Conservation (phyloP, 1,140 invertebrate species). For the Zaprionus ghesquierei region DNA sequence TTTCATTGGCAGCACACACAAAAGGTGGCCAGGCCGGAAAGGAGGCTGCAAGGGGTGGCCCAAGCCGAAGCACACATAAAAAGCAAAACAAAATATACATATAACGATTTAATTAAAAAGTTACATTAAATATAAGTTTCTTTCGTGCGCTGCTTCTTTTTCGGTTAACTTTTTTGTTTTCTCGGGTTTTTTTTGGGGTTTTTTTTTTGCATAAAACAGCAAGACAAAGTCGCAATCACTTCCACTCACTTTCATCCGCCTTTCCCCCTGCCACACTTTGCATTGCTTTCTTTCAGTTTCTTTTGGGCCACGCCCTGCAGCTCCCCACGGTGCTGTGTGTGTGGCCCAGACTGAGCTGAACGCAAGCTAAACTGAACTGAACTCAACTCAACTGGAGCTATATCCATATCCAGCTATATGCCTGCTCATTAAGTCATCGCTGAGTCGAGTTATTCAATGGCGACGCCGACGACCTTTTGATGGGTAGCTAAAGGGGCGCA, state of each 20-base stretch:
- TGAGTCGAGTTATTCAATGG: slow-evolving; percentile 74
- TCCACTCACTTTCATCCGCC: neutral
- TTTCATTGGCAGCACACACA: slow-evolving; percentile 35
- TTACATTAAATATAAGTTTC: slow-evolving; percentile 67
- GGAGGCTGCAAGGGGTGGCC: neutral
- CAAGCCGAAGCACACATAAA: neutral
- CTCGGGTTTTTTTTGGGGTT: neutral
- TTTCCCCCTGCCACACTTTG: neutral
- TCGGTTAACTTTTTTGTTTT: neutral
- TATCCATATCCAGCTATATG: slow-evolving; percentile 39
- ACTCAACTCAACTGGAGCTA: slow-evolving; percentile 9
- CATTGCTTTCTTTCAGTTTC: neutral
- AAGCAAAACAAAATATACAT: slow-evolving; percentile 29
- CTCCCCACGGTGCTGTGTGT: neutral
- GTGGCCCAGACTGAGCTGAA: neutral
- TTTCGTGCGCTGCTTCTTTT: neutral
- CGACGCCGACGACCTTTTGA: slow-evolving; percentile 63
- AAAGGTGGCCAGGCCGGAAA: neutral
- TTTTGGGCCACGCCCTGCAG: neutral
- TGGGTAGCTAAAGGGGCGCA: slow-evolving; percentile 43
- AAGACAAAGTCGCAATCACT: slow-evolving; percentile 37
- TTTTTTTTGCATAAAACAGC: slow-evolving; percentile 16
- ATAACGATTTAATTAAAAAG: slow-evolving; percentile 79
- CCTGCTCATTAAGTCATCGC: slow-evolving; percentile 76
- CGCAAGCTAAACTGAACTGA: slow-evolving; percentile 1